Percentiles rank a stretch among this genome's conserved stretches.
Evolutionary conservation across 2,113 vertebrate genomes (phyloP).

Genomic region (Cryptomyrus ogoouensis): DNA sequence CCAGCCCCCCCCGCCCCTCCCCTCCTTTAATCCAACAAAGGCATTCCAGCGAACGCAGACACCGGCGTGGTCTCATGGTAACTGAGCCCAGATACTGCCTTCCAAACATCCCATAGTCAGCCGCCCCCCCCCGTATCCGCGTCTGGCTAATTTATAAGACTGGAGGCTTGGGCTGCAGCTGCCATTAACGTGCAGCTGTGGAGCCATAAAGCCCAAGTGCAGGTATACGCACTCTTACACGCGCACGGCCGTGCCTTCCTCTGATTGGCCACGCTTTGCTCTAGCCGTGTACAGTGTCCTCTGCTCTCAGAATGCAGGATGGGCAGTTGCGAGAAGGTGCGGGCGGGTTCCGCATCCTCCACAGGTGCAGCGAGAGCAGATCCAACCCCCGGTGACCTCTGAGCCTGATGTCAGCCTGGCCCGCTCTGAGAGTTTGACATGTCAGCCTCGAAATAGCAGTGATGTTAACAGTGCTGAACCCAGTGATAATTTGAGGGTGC

Average conservation of each 20-base stretch:
- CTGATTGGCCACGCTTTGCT: background rate
- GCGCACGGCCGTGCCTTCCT: background rate
- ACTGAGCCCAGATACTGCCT: conserved; percentile 15
- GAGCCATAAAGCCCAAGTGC: background rate
- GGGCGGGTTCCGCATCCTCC: background rate
- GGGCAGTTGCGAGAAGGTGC: background rate
- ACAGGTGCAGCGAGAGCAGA: background rate
- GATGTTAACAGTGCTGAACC: background rate
- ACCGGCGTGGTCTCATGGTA: conserved; percentile 16
- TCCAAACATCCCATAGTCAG: background rate
- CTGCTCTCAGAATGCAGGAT: background rate
- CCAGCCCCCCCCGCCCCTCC: background rate
- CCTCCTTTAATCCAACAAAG: conserved; percentile 24
- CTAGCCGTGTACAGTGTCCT: background rate
- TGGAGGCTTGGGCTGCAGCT: background rate
- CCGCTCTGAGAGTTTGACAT: background rate
- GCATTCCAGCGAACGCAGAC: conserved; percentile 21
- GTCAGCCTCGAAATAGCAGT: background rate
- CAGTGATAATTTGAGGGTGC: background rate
- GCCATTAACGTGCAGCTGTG: background rate
- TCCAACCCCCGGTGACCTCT: background rate
- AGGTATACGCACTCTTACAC: background rate
- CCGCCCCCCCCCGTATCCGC: background rate
- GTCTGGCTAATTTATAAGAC: background rate
- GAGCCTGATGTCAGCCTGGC: background rate